Evolutionary conservation across 2,113 vertebrate species (phyloP).

Genomic region (Saiga tatarica): DNA sequence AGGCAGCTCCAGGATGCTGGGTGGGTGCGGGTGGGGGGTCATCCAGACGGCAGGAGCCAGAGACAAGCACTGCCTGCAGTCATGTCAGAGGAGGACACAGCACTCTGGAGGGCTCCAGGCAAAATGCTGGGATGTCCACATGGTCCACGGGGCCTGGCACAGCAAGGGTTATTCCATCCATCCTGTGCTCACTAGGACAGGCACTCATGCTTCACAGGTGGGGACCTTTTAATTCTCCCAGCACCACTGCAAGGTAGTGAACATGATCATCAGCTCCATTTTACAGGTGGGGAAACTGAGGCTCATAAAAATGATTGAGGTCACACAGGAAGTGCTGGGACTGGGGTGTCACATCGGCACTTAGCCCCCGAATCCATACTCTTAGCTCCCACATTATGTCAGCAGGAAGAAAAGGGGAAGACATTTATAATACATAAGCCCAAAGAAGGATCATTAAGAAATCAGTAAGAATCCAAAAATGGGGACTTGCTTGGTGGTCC

Average conservation of each 20-base stretch:
- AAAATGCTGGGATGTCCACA: fast-evolving
- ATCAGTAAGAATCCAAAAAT: neutral
- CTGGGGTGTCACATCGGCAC: neutral
- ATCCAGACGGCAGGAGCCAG: neutral
- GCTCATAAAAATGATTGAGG: neutral
- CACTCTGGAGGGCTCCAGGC: neutral
- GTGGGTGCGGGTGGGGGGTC: neutral
- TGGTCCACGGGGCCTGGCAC: fast-evolving
- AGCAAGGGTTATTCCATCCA: neutral
- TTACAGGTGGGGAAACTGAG: neutral
- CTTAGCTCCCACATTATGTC: neutral
- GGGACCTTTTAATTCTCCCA: too few species aligned
- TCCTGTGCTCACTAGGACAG: fast-evolving
- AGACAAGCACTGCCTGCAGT: neutral
- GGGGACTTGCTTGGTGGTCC: neutral
- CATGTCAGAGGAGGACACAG: neutral
- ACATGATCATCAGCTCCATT: neutral
- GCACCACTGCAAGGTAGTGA: fast-evolving
- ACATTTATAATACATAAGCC: neutral
- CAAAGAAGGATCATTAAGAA: neutral
- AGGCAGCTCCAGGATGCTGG: neutral
- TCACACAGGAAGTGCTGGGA: neutral
- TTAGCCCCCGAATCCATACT: neutral
- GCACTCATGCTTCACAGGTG: neutral
- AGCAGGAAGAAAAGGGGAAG: neutral